Percentiles rank a stretch among this genome's conserved stretches.
phyloP scores from a whole-genome alignment of 2,888 invertebrate genomes.

The Endotricha flammealis region DNA sequence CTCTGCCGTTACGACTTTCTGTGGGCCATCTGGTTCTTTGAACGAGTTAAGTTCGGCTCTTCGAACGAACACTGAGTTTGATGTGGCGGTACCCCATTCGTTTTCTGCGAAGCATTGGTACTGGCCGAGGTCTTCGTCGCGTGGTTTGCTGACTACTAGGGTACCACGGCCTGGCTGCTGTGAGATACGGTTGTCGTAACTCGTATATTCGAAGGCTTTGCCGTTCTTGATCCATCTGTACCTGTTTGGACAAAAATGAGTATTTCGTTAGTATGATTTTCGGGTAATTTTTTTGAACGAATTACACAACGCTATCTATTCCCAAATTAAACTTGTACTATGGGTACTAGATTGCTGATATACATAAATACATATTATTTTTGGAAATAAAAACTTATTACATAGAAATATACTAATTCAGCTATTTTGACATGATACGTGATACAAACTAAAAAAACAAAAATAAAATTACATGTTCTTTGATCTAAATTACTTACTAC shows the following conservation, averaged over 20 bases:
- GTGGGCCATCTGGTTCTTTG: conserved; percentile 76
- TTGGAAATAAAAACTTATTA: too few species aligned
- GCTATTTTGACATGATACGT: too few species aligned
- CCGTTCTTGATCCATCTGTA: conserved; percentile 98
- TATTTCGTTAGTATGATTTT: not conserved
- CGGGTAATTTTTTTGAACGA: too few species aligned
- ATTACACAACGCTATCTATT: too few species aligned
- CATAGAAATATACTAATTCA: too few species aligned
- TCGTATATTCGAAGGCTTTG: conserved; percentile 94
- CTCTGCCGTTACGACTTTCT: conserved; percentile 73
- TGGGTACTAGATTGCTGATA: too few species aligned
- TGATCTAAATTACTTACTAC: too few species aligned
- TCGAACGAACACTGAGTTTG: conserved; percentile 95
- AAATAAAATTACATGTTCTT: too few species aligned
- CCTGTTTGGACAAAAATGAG: conserved; percentile 60
- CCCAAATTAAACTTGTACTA: too few species aligned
- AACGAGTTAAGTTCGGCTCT: conserved; percentile 94
- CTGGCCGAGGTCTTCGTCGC: conserved; percentile 94
- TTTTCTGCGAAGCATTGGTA: conserved; percentile 98
- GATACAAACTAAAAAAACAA: too few species aligned
- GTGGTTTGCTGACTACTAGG: conserved; percentile 91
- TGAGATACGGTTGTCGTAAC: conserved; percentile 95
- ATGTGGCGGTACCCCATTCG: conserved; percentile 94
- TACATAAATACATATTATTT: too few species aligned
- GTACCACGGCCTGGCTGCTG: conserved; percentile 97